A percentile compares a stretch with the other conserved stretches of the same genome.
phyloP scores from a whole-genome alignment of 2,888 invertebrate genomes.

The Drosophila stalkeri region DNA sequence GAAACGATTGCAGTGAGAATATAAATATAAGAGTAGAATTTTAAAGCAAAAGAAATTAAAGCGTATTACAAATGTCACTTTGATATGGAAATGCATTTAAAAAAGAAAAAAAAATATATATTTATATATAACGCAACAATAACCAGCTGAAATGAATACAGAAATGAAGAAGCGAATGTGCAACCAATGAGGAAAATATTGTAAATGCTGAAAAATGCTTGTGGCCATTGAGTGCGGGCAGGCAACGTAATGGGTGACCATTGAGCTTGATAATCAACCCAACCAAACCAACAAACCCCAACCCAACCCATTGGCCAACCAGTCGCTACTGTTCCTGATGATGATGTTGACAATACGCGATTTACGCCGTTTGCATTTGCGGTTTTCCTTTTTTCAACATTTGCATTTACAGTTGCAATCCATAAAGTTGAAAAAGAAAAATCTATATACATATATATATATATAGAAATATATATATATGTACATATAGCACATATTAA shows the following conservation, averaged over 20 bases:
- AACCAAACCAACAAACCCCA: not conserved
- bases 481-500: slow-evolving; percentile 2
- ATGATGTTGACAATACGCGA: slow-evolving; percentile 57
- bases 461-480: slow-evolving; percentile 9
- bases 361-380: slow-evolving; percentile 38
- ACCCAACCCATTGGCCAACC: not conserved
- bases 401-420: slow-evolving; percentile 65
- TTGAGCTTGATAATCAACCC: slow-evolving; percentile 22
- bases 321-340: slow-evolving; percentile 6
- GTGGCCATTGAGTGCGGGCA: slow-evolving; percentile 18
- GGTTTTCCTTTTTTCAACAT: slow-evolving; percentile 41
- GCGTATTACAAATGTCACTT: slow-evolving; percentile 40
- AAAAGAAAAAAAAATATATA: not conserved
- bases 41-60: slow-evolving; percentile 26
- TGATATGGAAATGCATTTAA: slow-evolving; percentile 44
- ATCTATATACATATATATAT: slow-evolving; percentile 4
- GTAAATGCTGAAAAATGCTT: slow-evolving; percentile 63
- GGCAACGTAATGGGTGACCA: slow-evolving; percentile 7
- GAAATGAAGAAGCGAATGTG: slow-evolving; percentile 51
- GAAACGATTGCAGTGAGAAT: not conserved
- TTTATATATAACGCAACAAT: too few species aligned
- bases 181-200: slow-evolving; percentile 69
- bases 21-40: not conserved
- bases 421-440: slow-evolving; percentile 11
- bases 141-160: slow-evolving; percentile 34